Evolutionary conservation across 2,888 invertebrate genomes (phyloP), one percentile per base, ranked within the genome.

Genomic region (Mellilla xanthometata): DNA sequence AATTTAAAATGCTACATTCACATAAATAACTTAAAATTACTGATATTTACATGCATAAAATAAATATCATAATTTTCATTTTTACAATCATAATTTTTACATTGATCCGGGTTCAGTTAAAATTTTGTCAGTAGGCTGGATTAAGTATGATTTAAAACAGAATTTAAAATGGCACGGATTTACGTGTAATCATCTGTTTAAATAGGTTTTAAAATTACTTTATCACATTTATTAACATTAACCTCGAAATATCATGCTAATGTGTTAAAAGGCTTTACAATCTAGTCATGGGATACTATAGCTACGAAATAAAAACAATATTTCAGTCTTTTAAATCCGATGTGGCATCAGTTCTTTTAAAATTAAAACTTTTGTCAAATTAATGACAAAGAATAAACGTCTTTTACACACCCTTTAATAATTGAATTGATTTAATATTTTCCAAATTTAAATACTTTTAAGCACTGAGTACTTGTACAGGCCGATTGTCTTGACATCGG

Each of bases 11-110:
- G 65, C 76, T 84, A 88, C 67, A 81, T 84, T 86, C 77, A 81
- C 84, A 88, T 89, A 89, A 89, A 89, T 89, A 85, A 87, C 77
- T 88, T 86, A 87, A 76, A 72, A 74, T 68, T 66, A 75, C 71
- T 61, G 32, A 49, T 87, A 88, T 88, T 76, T 88, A 88, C 87
- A 89, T 80, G 76, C 76, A 64, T 76, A 74, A 74, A 78, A 77
- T 66, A 62, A 60, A 59, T 40, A 48, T 31, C 12, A 30, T 49
- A 39, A 31, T 30, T 42, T 51, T 58, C 49, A 51, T 49, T 34
- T 48, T 36, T 50, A 42, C 42, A 39, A 49, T 40, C 42, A 44
- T 48, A 22, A 54, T 69, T 72, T 68, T 13, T 4, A 28, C 15
- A 27, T 26, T 68, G 65, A 66, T 69, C 65, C 69, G 74, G 72